phyloP scores from a whole-genome alignment of 1,140 invertebrate genomes.

The Penaeus chinensis region DNA sequence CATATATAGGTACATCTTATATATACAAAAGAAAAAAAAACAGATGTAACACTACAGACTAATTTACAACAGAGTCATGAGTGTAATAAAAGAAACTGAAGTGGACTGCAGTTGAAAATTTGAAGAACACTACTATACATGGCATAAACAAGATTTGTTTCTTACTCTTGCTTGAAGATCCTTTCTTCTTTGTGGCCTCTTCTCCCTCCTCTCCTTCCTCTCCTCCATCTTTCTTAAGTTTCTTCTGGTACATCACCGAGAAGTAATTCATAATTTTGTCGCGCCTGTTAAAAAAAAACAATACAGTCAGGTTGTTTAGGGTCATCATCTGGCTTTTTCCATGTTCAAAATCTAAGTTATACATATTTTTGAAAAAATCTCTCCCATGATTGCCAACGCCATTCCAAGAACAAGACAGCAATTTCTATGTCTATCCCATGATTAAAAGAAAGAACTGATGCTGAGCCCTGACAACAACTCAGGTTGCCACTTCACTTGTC shows the following conservation, averaged over 20 bases:
- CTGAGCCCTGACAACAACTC: too few relatives aligned
- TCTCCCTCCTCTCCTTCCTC: slow-evolving; percentile 83
- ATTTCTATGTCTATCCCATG: too few relatives aligned
- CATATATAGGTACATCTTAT: too few relatives aligned
- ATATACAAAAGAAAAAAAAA: background rate
- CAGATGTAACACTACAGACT: background rate
- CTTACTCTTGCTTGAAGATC: slow-evolving; percentile 55
- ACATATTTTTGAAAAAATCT: too few relatives aligned
- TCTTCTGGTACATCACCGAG: slow-evolving; percentile 90
- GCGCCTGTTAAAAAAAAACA: slow-evolving; percentile 73
- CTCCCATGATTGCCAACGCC: too few relatives aligned
- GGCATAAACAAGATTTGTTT: background rate
- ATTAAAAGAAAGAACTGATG: too few relatives aligned
- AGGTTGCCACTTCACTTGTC: too few relatives aligned
- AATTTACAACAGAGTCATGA: too few relatives aligned
- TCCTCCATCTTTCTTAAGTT: slow-evolving; percentile 76
- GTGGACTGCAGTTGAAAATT: background rate
- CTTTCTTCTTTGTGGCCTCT: slow-evolving; percentile 74
- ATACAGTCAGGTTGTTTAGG: background rate
- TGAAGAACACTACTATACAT: background rate
- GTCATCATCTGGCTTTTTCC: too few relatives aligned
- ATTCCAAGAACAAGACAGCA: too few relatives aligned
- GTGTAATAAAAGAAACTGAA: background rate
- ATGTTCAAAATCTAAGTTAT: too few relatives aligned
- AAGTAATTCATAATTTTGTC: slow-evolving; percentile 97